Base-by-base conservation (phyloP, 2,113 vertebrate species). In the Leptobrachium leishanense region DNA sequence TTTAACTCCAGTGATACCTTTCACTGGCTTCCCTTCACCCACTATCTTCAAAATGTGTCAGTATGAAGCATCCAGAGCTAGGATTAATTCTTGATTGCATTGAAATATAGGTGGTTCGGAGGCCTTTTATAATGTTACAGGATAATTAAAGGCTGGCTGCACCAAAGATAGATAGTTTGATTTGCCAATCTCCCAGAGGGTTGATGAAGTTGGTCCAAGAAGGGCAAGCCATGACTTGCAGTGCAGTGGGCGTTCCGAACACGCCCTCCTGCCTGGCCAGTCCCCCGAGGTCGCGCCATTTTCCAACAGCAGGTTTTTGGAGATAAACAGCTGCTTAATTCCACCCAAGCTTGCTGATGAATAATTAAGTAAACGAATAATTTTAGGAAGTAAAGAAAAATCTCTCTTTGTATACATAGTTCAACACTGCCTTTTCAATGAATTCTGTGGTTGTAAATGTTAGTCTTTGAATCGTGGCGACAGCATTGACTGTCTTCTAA, bases 181-280 rank as follows among this genome's bases (percentile, higher is more conserved):
- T 55, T 40, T 63, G 69, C 12, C 57, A 42, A 31, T 43, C 5
- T 63, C 66, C 59, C 46, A 3, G 12, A 13, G 43, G 59, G 69
- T 12, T 6, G 8, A 9, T 15, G 39, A 53, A 71, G 13, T 43
- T 78, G 42, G 59, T 39, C 76, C 68, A 63, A 72, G 11, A 6
- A 78, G 10, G 69, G 44, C 76, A 78, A 50, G 76, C 57, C 64
- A 55, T 39, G 10, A 13, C 76, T 77, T 77, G 76, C 55, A 39
- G 42, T 55, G 55, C n/a, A 44, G 43, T 39, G 39, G 76, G 76
- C 43, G 57, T 64, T 41, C 54, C 43, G 62, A 46, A 31, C 5
- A 69, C 39, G 62, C 44, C 67, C 66, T 69, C 31, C 42, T 62
- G 55, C n/a, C 42, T 31, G 66, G 50, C 10, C 64, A 44, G 55